Conservation (phyloP, 2,113 vertebrate genomes). For the Panurus biarmicus region DNA sequence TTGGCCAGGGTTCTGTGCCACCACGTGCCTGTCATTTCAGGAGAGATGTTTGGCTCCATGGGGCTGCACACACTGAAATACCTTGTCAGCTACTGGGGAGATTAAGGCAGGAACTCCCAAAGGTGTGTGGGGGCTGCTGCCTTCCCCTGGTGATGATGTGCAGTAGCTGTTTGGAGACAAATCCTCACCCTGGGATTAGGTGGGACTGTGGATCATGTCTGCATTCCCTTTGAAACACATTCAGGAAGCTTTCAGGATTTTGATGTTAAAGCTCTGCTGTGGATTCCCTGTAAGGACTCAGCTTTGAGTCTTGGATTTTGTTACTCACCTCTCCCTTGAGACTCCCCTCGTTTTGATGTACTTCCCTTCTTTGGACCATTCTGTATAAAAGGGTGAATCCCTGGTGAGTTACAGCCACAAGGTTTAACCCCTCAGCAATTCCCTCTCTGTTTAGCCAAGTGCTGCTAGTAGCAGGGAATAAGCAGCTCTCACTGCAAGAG, state of each 20-base stretch:
- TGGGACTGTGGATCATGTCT: neutral
- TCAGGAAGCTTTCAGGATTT: neutral
- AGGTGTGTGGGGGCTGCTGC: neutral
- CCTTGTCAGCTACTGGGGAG: fast-evolving
- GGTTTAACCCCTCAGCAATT: neutral
- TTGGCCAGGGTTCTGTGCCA: fast-evolving
- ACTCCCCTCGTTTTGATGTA: neutral
- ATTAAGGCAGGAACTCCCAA: neutral
- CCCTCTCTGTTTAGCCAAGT: neutral
- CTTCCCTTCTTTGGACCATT: neutral
- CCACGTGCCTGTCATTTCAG: fast-evolving
- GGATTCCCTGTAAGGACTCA: neutral
- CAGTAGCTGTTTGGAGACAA: neutral
- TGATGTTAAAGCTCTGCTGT: neutral
- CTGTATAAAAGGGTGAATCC: neutral
- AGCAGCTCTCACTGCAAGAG: neutral
- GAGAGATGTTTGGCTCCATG: neutral
- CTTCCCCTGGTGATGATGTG: neutral
- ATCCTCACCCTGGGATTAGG: neutral
- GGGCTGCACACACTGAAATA: neutral
- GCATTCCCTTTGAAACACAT: neutral
- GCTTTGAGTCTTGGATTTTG: neutral
- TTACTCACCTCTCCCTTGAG: neutral
- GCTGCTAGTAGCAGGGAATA: neutral
- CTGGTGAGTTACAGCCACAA: neutral